Base-by-base conservation (phyloP, 2,113 vertebrate species). In the Perca schrenkii region DNA sequence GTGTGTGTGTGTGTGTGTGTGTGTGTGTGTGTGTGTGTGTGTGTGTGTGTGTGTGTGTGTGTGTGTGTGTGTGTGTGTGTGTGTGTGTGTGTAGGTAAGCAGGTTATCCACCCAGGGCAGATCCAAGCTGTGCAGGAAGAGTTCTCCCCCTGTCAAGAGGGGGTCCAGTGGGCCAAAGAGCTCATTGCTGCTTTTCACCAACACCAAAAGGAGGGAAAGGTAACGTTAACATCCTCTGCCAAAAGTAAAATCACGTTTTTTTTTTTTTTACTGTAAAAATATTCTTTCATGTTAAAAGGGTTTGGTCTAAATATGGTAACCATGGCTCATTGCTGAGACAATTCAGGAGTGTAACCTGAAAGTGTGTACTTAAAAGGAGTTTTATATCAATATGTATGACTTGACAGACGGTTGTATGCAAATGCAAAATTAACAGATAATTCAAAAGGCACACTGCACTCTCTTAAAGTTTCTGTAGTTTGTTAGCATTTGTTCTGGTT, bases 31-130 rank as follows among this genome's bases (percentile, higher is more conserved):
- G 34, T 67, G 21, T 34, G 21, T 28, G 89, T 92, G 14, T 52
- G 67, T 72, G 47, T 77, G 40, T 69, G 10, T 49, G 46, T 46
- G 43, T 46, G 4, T 60, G 53, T 17, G 50, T 69, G 60, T 25
- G 57, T 81, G 36, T 77, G 31, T 52, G 12, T 80, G 16, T 86
- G 11, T 74, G 6, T 93, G 8, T 76, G 10, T 10, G 21, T 28
- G 34, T 67, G 21, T 34, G 21, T 28, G 89, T 91, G 84, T 93
- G 83, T 77, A 94, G 98, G 98, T 93, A 99, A 99, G 94, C 98
- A 99, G 95, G 97, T 99, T 91, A 99, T 99, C 94, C 98, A 99
- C 94, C 98, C 98, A 22, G 97, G 95, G 91, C 98, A 99, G 94
- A 94, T 99, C 82, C 91, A 96, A 52, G 92, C 96, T 89, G 98